Conservation (phyloP, 2,797 vertebrate genomes). For the Kryptolebias ocellatus region DNA sequence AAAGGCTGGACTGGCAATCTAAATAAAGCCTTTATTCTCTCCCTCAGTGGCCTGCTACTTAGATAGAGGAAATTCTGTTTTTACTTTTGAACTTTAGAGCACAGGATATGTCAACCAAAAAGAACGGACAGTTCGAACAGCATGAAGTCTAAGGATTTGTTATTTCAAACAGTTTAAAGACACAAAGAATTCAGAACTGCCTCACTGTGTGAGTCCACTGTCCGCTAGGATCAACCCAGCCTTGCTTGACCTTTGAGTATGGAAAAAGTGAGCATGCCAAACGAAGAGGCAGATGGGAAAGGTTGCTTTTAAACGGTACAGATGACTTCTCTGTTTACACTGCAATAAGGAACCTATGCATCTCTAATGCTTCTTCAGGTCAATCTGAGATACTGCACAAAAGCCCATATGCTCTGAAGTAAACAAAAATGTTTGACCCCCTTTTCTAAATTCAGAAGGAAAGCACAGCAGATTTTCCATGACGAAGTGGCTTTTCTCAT, state of each 20-base stretch:
- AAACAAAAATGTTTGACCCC: not conserved
- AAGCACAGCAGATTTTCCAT: not conserved
- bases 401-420: too few species aligned
- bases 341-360: too few species aligned
- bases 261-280: not conserved
- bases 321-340: too few species aligned
- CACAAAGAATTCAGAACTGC: not conserved
- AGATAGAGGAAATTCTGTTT: conserved; percentile 19
- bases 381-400: too few species aligned
- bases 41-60: conserved; percentile 8
- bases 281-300: not conserved
- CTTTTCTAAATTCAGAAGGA: not conserved
- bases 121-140: too few species aligned
- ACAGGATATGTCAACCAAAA: too few species aligned
- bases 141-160: not conserved
- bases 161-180: not conserved
- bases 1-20: conserved; percentile 26
- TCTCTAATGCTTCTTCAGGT: too few species aligned
- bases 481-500: not conserved
- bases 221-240: too few species aligned
- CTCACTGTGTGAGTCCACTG: not conserved
- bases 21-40: conserved; percentile 24
- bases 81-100: not conserved
- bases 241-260: not conserved
- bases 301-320: not conserved